Base-by-base conservation (phyloP, 2,888 invertebrate species). In the Sinodicranocentrus sp. region DNA sequence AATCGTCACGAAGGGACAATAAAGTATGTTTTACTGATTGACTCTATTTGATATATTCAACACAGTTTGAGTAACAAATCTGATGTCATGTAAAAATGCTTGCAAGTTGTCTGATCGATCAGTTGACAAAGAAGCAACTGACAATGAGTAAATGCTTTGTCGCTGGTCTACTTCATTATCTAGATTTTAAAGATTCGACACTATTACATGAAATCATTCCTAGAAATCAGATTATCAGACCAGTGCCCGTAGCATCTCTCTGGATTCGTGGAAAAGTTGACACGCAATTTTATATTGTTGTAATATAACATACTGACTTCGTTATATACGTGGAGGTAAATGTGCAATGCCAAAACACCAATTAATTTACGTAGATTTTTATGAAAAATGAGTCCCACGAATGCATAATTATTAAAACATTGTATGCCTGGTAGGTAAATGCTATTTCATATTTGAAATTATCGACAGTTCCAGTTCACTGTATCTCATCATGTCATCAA, bases 1-100 rank as follows among this genome's bases (percentile, higher is more conserved):
- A 68, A 65, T 48, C 6, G 25, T 68, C 68, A 68, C 68, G 68
- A 68, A 68, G 48, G 6, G 48, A 26, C n/a, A 68, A 68, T 68
- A 68, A 68, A 68, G 48, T 26, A 44, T 48, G 23, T 48, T 68
- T 44, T 68, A 0, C 25, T 39, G 67, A 44, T 67, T 67, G 15
- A 52, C 52, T 39, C 13, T 13, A 5, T 8, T 13, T 39, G 6
- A 39, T 8, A 39, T 39, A 13, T 13, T 39, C 6, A 39, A 13
- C 6, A 39, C 5, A 39, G 13, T 5, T 39, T 39, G 6, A 39
- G 5, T 39, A 13, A 8, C 13, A 39, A 39, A 13, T 39, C 6
- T 8, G 39, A 39, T 39, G 13, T 8, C 6, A 39, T 5, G 13
- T 39, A 13, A 39, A 39, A 39, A 39, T 39, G 39, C 39, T 39